Conservation (phyloP, 2,113 vertebrate species). For the Phocoena phocoena region DNA sequence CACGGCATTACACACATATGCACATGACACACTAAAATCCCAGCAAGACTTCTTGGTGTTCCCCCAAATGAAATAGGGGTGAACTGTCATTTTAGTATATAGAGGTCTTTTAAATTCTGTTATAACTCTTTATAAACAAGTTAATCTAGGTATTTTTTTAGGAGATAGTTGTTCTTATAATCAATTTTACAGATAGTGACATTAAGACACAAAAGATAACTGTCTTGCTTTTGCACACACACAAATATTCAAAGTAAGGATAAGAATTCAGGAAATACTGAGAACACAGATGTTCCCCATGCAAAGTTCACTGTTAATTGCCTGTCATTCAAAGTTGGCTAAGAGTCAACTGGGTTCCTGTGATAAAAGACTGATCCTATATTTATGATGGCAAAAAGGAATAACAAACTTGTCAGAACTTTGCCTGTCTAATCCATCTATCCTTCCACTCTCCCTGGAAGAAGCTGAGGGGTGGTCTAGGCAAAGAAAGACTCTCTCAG, state of each 20-base stretch:
- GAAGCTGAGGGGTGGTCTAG: background rate
- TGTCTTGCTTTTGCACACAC: background rate
- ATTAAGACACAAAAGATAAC: background rate
- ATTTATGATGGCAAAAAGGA: background rate
- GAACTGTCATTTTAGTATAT: background rate
- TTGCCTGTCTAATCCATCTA: background rate
- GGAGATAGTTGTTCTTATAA: background rate
- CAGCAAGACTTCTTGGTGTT: background rate
- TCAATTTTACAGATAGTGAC: background rate
- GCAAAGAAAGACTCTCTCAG: background rate
- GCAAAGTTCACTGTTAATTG: background rate
- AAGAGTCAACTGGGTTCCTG: background rate
- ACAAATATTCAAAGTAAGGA: background rate
- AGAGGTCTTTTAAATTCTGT: background rate
- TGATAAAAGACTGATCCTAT: background rate
- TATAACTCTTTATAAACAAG: background rate
- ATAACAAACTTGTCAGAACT: background rate
- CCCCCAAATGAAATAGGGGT: background rate
- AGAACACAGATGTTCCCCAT: background rate
- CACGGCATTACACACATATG: background rate
- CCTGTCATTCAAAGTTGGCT: background rate
- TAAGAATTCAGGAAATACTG: background rate
- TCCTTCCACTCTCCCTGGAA: background rate
- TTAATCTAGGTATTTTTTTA: background rate
- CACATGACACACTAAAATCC: background rate